Evolutionary conservation across 2,797 vertebrate species (phyloP), one percentile per base, ranked within the genome.

Genomic region (Australoheros facetus): DNA sequence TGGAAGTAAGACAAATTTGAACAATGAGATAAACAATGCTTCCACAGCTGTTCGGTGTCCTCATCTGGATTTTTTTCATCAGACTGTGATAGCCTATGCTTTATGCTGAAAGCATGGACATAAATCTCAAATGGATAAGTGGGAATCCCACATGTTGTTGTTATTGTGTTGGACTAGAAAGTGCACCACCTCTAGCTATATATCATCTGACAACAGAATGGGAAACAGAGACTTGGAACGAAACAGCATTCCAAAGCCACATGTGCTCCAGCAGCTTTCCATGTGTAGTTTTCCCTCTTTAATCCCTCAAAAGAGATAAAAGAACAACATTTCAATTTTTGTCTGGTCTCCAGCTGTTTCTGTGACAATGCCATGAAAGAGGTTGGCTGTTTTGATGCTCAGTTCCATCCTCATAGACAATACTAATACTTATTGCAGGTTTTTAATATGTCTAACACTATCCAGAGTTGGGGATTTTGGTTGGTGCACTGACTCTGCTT

Each of bases 191-290:
- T 70, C 45, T 66, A 62, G 69, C 53, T 74, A 55, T 72, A 75
- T 77, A 42, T 85, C 73, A 73, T 54, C 75, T 82, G 73, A 86
- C 73, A 77, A 81, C 73, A 80, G 71, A 69, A 76, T 71, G 69
- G 79, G 62, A 71, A 87, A 87, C 74, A 85, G 82, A 16, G 8
- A 78, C 78, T 86, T 56, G 53, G n/a, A 75, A 81, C 56, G 81
- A 84, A 85, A 82, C 76, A 84, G 73, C 85, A 93, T 91, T 90
- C 88, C 87, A 1, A 84, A 75, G 71, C 75, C 86, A 91, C 86
- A 88, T 93, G 91, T 89, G 88, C 79, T 85, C 84, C 88, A 89
- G 83, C 82, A 88, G 83, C 85, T 81, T 83, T 84, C 77, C 77
- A n/a, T 71, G 72, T 79, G 81, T 30, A 82, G 56, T 87, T 85